Conservation (phyloP, 2,113 vertebrate genomes). For the Muscicapa adusta region DNA sequence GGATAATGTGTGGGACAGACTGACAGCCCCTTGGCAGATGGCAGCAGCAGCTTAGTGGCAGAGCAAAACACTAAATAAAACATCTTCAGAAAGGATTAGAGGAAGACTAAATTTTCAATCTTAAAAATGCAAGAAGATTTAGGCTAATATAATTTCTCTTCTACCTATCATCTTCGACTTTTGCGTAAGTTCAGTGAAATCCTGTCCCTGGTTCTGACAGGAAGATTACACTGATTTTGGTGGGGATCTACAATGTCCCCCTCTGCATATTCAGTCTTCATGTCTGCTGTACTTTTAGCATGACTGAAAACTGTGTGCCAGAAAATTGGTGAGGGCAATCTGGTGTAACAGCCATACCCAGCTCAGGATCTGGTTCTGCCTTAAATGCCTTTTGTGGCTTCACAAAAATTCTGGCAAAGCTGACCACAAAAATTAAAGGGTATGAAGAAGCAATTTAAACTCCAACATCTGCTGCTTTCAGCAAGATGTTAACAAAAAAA, state of each 20-base stretch:
- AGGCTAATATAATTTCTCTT: not conserved
- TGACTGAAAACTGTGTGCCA: not conserved
- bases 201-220: not conserved
- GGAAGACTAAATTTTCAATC: not conserved
- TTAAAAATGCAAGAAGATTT: not conserved
- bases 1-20: not conserved
- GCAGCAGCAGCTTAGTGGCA: not conserved
- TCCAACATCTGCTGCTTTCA: not conserved
- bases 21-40: not conserved
- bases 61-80: not conserved
- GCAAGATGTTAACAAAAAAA: not conserved
- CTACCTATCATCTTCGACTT: not conserved
- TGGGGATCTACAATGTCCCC: not conserved
- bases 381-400: not conserved
- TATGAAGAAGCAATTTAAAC: not conserved
- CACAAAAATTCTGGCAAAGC: not conserved
- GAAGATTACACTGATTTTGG: not conserved
- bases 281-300: not conserved
- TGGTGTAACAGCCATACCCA: not conserved
- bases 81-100: not conserved
- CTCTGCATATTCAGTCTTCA: not conserved
- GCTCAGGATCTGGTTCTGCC: not conserved
- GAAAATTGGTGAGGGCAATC: not conserved
- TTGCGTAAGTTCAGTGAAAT: not conserved
- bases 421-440: not conserved